Percentiles rank a stretch among this genome's conserved stretches.
Evolutionary conservation across 2,113 vertebrate genomes (phyloP).

Genomic region (Callipepla squamata): DNA sequence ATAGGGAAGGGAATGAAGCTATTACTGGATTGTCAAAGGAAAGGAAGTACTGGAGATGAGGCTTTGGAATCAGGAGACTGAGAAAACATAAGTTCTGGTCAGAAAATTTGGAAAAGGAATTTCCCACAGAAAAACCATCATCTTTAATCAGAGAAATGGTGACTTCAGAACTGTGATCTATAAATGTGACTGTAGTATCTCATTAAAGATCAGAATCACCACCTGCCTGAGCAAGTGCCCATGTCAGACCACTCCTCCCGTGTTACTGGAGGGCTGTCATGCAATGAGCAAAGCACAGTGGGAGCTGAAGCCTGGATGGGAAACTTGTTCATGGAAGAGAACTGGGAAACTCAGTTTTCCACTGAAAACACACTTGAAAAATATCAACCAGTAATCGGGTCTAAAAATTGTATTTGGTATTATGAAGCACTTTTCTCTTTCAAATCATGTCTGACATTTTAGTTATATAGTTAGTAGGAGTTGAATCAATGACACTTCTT

Average conservation of each 20-base stretch:
- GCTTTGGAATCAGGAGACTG: conserved; percentile 39
- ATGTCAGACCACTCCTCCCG: background rate
- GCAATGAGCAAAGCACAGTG: rapidly evolving
- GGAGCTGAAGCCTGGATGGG: background rate
- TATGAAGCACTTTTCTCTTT: background rate
- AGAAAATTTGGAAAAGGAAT: conserved; percentile 21
- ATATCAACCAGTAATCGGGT: background rate
- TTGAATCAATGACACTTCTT: background rate
- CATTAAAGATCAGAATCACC: background rate
- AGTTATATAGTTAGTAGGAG: background rate
- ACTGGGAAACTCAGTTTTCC: background rate
- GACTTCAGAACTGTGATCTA: background rate
- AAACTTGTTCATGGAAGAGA: background rate
- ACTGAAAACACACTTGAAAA: background rate
- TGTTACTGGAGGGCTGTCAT: background rate
- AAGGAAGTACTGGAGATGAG: conserved; percentile 46
- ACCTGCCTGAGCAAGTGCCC: background rate
- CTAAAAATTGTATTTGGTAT: background rate
- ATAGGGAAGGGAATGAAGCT: conserved; percentile 54
- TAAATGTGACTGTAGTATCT: background rate
- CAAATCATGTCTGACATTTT: background rate
- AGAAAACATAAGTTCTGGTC: conserved; percentile 54
- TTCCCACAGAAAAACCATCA: background rate
- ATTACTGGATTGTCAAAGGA: conserved; percentile 33
- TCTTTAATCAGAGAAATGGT: background rate